These are phyloP conservation scores for Drosophila merina DNA, from an alignment of 2,888 invertebrate species.

Conservation along the genomic window DNA sequence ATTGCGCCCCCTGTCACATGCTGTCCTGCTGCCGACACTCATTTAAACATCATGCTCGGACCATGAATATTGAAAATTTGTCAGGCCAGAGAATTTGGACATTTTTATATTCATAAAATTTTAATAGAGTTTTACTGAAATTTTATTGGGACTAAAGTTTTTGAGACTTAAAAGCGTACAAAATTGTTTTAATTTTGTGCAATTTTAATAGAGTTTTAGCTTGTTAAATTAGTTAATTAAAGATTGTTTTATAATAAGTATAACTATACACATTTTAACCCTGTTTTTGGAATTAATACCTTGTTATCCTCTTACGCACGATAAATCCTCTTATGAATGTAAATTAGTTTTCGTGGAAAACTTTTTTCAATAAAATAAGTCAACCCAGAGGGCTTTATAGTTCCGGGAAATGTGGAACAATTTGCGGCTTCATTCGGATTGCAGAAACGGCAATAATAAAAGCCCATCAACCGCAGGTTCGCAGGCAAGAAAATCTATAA, in stretches of 20 bases:
- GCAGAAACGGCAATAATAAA: constrained; percentile 28
- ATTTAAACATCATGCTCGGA: constrained; percentile 17
- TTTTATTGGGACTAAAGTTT: not conserved
- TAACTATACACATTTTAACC: constrained; percentile 1
- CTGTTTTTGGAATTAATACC: constrained; percentile 8
- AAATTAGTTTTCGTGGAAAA: constrained; percentile 27
- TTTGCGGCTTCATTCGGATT: constrained; percentile 27
- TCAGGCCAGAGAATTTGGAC: constrained; percentile 9
- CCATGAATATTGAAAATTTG: constrained; percentile 37
- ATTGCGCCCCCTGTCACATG: constrained; percentile 15
- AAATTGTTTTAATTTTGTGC: too few relatives aligned
- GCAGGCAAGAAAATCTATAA: constrained; percentile 24
- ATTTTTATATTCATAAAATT: constrained; percentile 1
- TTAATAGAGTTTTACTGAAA: not conserved
- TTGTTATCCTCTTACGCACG: constrained; percentile 22
- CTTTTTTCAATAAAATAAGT: constrained; percentile 23
- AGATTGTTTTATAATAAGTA: too few relatives aligned
- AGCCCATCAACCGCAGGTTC: constrained; percentile 18
- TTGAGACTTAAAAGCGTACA: too few relatives aligned
- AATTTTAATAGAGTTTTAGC: too few relatives aligned
- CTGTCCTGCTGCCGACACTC: constrained; percentile 21
- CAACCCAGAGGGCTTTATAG: not conserved
- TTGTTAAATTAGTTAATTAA: too few relatives aligned
- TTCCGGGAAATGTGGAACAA: constrained; percentile 15
- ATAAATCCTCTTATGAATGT: constrained; percentile 26